Evolutionary conservation across 2,797 vertebrate species (phyloP).

Genomic region (Sciaenops ocellatus): DNA sequence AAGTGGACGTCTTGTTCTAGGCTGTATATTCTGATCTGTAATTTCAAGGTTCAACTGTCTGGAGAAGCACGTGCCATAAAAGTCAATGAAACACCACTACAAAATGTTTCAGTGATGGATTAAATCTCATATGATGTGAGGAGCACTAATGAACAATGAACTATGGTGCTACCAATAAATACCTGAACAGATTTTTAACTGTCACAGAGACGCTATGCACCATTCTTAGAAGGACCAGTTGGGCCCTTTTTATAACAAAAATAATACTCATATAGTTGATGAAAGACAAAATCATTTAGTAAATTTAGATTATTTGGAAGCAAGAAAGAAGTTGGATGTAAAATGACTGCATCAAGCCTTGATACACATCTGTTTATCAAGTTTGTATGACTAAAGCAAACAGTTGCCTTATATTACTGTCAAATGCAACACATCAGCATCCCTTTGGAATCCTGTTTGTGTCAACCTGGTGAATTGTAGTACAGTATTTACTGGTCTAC

Average conservation of each 20-base stretch:
- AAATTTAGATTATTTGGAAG: not conserved
- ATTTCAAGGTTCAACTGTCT: constrained; percentile 67
- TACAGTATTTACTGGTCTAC: constrained; percentile 1
- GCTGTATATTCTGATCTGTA: constrained; percentile 48
- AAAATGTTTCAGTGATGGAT: constrained; percentile 61
- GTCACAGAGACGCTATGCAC: not conserved
- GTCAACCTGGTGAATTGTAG: constrained; percentile 10
- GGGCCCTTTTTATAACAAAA: no score
- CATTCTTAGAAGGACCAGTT: not conserved
- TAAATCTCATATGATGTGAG: constrained; percentile 53
- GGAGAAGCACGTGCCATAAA: constrained; percentile 52
- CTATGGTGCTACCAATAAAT: constrained; percentile 29
- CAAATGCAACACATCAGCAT: not conserved
- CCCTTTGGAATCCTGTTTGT: not conserved
- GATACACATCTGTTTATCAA: not conserved
- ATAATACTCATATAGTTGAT: no score
- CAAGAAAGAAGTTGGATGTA: not conserved
- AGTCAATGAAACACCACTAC: constrained; percentile 57
- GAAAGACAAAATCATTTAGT: not conserved
- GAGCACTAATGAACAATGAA: constrained; percentile 49
- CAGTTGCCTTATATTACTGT: not conserved
- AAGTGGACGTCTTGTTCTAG: constrained; percentile 54
- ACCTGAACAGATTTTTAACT: constrained; percentile 8
- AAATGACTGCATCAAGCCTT: not conserved
- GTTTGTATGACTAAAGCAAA: constrained; percentile 12